These are phyloP conservation scores for Xanthostigma xanthostigma DNA, from an alignment of 2,888 invertebrate genomes.

Conservation along the genomic window DNA sequence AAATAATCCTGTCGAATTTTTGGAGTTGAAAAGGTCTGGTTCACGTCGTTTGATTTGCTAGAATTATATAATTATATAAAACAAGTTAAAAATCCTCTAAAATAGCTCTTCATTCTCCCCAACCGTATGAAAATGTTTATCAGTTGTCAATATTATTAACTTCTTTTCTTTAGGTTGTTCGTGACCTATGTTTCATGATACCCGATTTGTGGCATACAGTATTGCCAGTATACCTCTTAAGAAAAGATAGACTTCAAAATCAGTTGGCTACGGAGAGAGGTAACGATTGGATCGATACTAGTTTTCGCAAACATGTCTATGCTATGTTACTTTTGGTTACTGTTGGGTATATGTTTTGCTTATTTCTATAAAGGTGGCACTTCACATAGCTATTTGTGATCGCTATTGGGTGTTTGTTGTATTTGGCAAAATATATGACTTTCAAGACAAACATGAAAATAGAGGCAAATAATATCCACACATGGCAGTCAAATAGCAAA, in stretches of 20 bases:
- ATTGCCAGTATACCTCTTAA: conserved; percentile 37
- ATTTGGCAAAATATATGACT: no score
- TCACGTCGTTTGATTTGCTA: no score
- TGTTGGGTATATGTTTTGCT: conserved; percentile 26
- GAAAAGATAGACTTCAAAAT: conserved; percentile 19
- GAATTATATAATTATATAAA: no score
- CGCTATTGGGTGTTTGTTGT: no score
- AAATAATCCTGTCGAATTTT: no score
- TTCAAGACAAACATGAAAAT: no score
- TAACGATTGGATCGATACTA: conserved; percentile 27
- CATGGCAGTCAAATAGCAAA: no score
- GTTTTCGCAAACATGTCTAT: conserved; percentile 21
- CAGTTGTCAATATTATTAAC: background rate
- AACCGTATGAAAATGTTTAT: background rate
- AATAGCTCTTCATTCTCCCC: no score
- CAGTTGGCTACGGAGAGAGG: conserved; percentile 16
- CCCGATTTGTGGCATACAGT: conserved; percentile 47
- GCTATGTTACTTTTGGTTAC: conserved; percentile 21
- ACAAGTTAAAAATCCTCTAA: no score
- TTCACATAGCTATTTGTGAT: no score
- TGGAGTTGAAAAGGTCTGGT: no score
- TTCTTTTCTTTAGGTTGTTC: conserved; percentile 29
- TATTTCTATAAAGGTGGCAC: conserved; percentile 27
- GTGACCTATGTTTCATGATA: conserved; percentile 52
- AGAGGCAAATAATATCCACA: no score